Evolutionary conservation across 2,797 vertebrate genomes (phyloP).

Genomic region (Naso thynnoides): DNA sequence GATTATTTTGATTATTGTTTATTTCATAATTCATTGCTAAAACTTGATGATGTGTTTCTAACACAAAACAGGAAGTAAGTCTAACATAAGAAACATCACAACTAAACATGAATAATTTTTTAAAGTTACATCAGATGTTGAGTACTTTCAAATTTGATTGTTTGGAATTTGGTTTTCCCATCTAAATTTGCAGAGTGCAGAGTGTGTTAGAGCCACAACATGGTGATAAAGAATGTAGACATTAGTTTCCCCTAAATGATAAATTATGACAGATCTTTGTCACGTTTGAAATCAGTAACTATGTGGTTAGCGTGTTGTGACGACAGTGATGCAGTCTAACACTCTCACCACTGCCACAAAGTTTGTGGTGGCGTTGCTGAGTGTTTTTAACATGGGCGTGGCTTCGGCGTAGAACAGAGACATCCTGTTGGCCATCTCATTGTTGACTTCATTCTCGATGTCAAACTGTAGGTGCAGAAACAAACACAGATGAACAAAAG

Average conservation of each 20-base stretch:
- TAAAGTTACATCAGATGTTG: background rate
- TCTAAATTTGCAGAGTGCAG: background rate
- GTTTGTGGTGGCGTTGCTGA: conserved; percentile 95
- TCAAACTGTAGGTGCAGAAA: conserved; percentile 86
- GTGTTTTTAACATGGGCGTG: conserved; percentile 97
- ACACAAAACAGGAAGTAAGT: background rate
- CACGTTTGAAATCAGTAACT: background rate
- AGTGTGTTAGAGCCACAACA: background rate
- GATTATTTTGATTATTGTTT: too few relatives aligned
- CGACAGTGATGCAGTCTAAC: too few relatives aligned
- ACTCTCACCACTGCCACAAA: conserved; percentile 93
- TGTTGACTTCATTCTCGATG: conserved; percentile 98
- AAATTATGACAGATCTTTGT: background rate
- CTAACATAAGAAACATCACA: too few relatives aligned
- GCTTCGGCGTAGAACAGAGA: conserved; percentile 99
- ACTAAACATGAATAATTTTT: too few relatives aligned
- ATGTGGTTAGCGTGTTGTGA: too few relatives aligned
- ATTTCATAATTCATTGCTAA: background rate
- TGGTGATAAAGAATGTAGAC: background rate
- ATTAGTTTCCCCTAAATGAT: background rate
- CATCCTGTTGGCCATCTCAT: conserved; percentile 99
- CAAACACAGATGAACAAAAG: conserved; percentile 13
- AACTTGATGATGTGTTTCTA: background rate
- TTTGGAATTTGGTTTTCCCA: background rate
- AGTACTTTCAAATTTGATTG: too few relatives aligned